Base-by-base conservation (phyloP, 1,140 invertebrate genomes). In the Nasonia vitripennis region DNA sequence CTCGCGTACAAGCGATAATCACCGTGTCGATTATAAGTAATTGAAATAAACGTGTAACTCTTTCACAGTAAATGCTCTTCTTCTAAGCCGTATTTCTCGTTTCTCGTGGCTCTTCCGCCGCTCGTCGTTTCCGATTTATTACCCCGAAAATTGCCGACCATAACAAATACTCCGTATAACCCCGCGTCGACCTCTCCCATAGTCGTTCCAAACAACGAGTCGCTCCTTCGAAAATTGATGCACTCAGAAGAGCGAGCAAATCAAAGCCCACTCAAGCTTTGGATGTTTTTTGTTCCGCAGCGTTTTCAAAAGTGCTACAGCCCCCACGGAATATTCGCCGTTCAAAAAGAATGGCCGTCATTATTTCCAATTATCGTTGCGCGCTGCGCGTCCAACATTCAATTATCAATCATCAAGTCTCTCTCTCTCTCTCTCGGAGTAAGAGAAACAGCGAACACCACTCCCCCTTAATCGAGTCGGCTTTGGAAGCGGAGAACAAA, bases 371-470 rank as follows among this genome's bases (percentile, higher is more conserved):
- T 79, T 68, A 79, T 79, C 78, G 78, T 31, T 31, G 78, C 27
- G 14, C 12, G n/a, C 27, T 48, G 17, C 67, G 17, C 67, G 23
- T 17, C 17, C 78, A 78, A 78, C 77, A 78, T 78, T 78, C 77
- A 78, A 78, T 78, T 78, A 78, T 78, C 77, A 78, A 78, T 78
- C 77, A 78, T 78, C 77, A 78, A 78, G 23, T 27, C 45, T 31
- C 34, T 27, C 27, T 45, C 14, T 62, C 17, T 41, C 48, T 2
- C 12, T 51, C 48, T 17, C 12, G 68, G 78, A 75, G 41, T 23
- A 73, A 80, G 27, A 51, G 67, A 70, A 87, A 86, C 78, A 78
- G 71, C 74, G 74, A 55, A 55, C 73, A 31, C 62, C 83, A 84
- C 83, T 78, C 78, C 79, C 68, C 79, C 68, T 71, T 81, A 71